Evolutionary conservation across 2,888 invertebrate species (phyloP).

Genomic region (Apantesis nais): DNA sequence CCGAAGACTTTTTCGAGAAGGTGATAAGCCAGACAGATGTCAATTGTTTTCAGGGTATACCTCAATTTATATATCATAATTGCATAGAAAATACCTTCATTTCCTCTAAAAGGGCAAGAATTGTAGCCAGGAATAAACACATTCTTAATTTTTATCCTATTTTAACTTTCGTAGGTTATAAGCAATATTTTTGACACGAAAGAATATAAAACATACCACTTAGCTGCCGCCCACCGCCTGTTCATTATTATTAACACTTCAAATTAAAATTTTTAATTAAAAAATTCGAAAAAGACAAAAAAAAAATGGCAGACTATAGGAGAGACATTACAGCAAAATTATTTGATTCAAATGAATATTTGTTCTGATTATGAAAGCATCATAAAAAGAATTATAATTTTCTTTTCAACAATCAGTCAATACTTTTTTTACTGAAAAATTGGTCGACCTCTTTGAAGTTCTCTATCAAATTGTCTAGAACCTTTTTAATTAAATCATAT

Average conservation of each 20-base stretch:
- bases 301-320: conserved; percentile 24
- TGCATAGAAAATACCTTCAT: no score
- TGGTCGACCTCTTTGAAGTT: not conserved
- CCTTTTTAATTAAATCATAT: not conserved
- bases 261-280: conserved; percentile 28
- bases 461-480: not conserved
- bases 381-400: conserved; percentile 1
- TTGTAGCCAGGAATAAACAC: no score
- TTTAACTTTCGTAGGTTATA: no score
- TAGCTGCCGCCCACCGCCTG: conserved; percentile 12
- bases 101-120: no score
- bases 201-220: conserved; percentile 28
- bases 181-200: not conserved
- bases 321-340: conserved; percentile 39
- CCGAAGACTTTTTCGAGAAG: no score
- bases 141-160: no score
- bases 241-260: conserved; percentile 28
- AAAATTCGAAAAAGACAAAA: conserved; percentile 25
- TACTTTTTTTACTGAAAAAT: not conserved
- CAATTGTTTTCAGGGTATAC: no score
- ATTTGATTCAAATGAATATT: conserved; percentile 37
- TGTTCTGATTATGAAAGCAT: conserved; percentile 29
- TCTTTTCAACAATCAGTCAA: not conserved
- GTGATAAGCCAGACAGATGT: no score
- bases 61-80: no score